Evolutionary conservation across 2,797 vertebrate species (phyloP).

Genomic region (Xyrichtys novacula): DNA sequence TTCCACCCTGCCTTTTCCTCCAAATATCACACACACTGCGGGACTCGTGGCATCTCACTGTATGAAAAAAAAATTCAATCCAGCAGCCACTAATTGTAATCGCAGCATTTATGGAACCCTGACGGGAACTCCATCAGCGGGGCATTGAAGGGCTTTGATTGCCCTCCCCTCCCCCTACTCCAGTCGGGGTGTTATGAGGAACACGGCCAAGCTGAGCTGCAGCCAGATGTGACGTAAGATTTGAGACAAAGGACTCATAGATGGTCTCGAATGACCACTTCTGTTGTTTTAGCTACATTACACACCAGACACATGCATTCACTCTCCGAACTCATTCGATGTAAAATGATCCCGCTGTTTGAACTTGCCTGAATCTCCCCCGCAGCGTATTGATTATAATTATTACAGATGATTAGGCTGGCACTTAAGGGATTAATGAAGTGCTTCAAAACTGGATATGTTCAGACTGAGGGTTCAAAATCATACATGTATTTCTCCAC

Average conservation of each 20-base stretch:
- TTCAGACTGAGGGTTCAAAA: constrained; percentile 9
- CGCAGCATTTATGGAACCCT: constrained; percentile 33
- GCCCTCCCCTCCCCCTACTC: constrained; percentile 60
- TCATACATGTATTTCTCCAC: not conserved
- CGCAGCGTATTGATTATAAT: constrained; percentile 24
- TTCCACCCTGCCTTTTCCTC: not conserved
- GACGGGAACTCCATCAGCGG: constrained; percentile 52
- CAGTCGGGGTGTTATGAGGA: constrained; percentile 55
- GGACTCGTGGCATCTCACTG: not conserved
- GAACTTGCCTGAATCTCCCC: constrained; percentile 3
- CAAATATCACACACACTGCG: not conserved
- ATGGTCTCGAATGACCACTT: constrained; percentile 57
- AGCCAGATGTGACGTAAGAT: constrained; percentile 79
- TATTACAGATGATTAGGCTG: constrained; percentile 19
- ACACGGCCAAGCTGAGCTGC: constrained; percentile 56
- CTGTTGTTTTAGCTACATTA: constrained; percentile 49
- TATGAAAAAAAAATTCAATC: constrained; percentile 6
- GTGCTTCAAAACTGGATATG: not conserved
- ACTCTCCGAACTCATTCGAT: constrained; percentile 17
- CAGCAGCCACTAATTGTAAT: constrained; percentile 23
- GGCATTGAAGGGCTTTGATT: constrained; percentile 49
- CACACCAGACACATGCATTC: constrained; percentile 18
- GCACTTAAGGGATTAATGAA: not conserved
- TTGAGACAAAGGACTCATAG: constrained; percentile 77
- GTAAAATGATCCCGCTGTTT: not conserved